Conservation (phyloP, 2,888 invertebrate genomes). For the Trissonchulus sp. region DNA sequence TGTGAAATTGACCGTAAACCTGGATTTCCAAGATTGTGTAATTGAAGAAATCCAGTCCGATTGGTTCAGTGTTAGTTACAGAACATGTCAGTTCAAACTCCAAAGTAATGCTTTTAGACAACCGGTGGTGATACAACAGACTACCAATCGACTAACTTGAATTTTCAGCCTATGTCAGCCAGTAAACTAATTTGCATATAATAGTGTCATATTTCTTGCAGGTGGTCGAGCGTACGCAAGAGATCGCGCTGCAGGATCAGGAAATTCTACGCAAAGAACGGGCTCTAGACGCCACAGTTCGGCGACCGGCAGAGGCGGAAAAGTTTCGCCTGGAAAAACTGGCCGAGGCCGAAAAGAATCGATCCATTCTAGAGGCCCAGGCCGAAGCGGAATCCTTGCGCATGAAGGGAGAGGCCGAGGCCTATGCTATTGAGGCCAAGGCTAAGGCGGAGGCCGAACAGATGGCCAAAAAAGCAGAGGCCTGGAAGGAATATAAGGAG, state of each 20-base stretch:
- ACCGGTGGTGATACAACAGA: no score
- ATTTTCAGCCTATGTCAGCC: no score
- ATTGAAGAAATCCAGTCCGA: no score
- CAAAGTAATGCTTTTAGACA: no score
- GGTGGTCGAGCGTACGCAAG: slow-evolving; percentile 79
- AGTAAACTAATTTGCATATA: slow-evolving; percentile 34
- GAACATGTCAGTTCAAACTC: no score
- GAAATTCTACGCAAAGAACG: slow-evolving; percentile 84
- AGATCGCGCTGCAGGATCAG: slow-evolving; percentile 90
- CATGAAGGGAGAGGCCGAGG: slow-evolving; percentile 68
- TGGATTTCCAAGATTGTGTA: no score
- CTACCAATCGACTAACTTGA: no score
- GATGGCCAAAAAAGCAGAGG: slow-evolving; percentile 93
- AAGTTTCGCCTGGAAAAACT: slow-evolving; percentile 81
- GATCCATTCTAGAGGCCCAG: slow-evolving; percentile 85
- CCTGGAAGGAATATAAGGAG: slow-evolving; percentile 90
- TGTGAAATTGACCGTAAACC: no score
- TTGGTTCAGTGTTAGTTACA: no score
- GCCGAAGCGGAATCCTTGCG: slow-evolving; percentile 77
- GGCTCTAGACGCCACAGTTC: slow-evolving; percentile 83
- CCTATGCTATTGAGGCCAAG: slow-evolving; percentile 85
- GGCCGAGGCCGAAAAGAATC: slow-evolving; percentile 82
- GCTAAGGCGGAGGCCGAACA: slow-evolving; percentile 93
- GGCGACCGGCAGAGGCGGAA: slow-evolving; percentile 92
- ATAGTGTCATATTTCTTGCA: no score